These are phyloP conservation scores for Drosophila gaucha DNA, from an alignment of 2,888 invertebrate genomes.

Conservation along the genomic window DNA sequence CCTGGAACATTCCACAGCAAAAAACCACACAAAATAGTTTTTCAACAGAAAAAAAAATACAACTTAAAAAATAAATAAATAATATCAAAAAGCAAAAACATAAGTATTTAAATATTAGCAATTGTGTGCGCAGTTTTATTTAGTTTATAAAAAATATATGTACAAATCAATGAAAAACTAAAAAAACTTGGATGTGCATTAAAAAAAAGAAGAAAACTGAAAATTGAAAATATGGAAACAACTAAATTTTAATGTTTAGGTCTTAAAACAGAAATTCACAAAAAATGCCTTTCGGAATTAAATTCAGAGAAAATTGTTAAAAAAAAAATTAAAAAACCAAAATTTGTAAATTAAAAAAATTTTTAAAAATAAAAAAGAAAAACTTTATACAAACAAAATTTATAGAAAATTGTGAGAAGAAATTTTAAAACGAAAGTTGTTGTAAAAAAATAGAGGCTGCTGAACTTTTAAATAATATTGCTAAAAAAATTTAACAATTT, in stretches of 20 bases:
- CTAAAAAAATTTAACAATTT: neutral
- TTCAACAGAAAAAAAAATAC: constrained; percentile 17
- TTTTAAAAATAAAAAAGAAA: constrained; percentile 43
- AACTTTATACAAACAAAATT: constrained; percentile 58
- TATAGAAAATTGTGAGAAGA: constrained; percentile 52
- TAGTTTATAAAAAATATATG: constrained; percentile 46
- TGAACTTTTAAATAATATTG: constrained; percentile 15
- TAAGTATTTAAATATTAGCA: constrained; percentile 47
- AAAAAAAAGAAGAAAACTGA: constrained; percentile 25
- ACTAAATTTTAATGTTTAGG: constrained; percentile 82
- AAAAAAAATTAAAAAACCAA: constrained; percentile 29
- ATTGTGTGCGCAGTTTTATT: constrained; percentile 80
- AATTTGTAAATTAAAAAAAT: constrained; percentile 57
- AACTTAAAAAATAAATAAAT: constrained; percentile 20
- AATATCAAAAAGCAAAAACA: constrained; percentile 30
- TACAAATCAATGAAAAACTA: constrained; percentile 40
- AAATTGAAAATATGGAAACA: constrained; percentile 54
- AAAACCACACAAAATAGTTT: constrained; percentile 34
- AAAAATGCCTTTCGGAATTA: constrained; percentile 84
- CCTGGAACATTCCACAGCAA: constrained; percentile 69
- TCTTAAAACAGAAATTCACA: constrained; percentile 67
- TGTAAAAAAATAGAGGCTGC: constrained; percentile 11
- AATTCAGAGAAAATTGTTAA: constrained; percentile 81
- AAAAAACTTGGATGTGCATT: constrained; percentile 61
- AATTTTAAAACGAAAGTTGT: constrained; percentile 70